These are phyloP conservation scores for Apodemia duryi DNA, from an alignment of 2,888 invertebrate species.

Conservation along the genomic window DNA sequence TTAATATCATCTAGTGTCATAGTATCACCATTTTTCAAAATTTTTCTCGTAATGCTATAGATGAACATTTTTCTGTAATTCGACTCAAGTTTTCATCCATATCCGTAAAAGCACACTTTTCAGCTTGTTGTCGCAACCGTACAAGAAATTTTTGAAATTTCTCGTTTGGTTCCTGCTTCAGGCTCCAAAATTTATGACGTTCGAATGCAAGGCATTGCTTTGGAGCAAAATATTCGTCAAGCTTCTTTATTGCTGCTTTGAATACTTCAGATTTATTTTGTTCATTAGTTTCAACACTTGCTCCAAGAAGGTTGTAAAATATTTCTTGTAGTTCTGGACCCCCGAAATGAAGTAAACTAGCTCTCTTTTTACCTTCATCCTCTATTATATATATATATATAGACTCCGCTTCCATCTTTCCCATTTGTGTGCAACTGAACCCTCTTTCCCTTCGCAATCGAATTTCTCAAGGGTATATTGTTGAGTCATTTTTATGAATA, in stretches of 20 bases:
- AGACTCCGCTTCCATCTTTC: not conserved
- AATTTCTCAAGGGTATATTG: no score
- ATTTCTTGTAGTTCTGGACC: slow-evolving; percentile 23
- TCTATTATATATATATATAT: slow-evolving; percentile 20
- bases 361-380: slow-evolving; percentile 23
- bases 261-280: slow-evolving; percentile 18
- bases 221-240: slow-evolving; percentile 26
- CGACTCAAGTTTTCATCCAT: slow-evolving; percentile 26
- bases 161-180: slow-evolving; percentile 25
- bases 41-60: slow-evolving; percentile 26
- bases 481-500: no score
- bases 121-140: slow-evolving; percentile 23
- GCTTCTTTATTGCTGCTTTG: slow-evolving; percentile 23
- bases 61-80: slow-evolving; percentile 23
- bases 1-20: slow-evolving; percentile 23
- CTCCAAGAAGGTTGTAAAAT: slow-evolving; percentile 25
- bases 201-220: slow-evolving; percentile 26
- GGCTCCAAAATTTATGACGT: slow-evolving; percentile 22
- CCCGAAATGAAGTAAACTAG: slow-evolving; percentile 21
- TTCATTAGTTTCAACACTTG: slow-evolving; percentile 17
- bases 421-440: not conserved
- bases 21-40: slow-evolving; percentile 24
- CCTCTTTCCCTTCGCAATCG: no score
- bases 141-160: slow-evolving; percentile 27
- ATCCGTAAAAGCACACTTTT: slow-evolving; percentile 24